phyloP scores from a whole-genome alignment of 1,140 invertebrate species.

The Drosophila athabasca region DNA sequence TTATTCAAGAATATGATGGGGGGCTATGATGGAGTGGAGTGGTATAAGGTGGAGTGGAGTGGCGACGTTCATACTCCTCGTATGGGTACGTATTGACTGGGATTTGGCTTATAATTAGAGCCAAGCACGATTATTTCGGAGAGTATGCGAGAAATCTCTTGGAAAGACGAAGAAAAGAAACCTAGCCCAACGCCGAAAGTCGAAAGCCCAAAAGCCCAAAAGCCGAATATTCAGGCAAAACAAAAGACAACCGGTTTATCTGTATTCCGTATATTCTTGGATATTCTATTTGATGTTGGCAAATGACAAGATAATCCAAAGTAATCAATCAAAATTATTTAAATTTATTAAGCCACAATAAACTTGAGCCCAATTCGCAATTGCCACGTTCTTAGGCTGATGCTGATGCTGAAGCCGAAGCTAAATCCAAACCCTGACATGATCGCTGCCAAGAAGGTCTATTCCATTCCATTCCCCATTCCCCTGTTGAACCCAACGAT shows the following conservation, averaged over 20 bases:
- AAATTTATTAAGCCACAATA: slow-evolving; percentile 83
- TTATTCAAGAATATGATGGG: too few relatives aligned
- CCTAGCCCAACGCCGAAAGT: slow-evolving; percentile 34
- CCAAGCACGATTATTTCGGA: slow-evolving; percentile 64
- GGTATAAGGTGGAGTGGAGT: too few relatives aligned
- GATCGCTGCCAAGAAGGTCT: slow-evolving; percentile 11
- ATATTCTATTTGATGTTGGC: slow-evolving; percentile 83
- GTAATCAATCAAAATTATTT: slow-evolving; percentile 84
- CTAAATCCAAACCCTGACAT: slow-evolving; percentile 22
- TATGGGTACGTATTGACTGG: slow-evolving; percentile 15
- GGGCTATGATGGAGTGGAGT: too few relatives aligned
- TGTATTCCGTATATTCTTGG: slow-evolving; percentile 63
- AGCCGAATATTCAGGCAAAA: slow-evolving; percentile 68
- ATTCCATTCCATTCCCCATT: slow-evolving; percentile 13
- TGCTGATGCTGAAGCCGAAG: neutral
- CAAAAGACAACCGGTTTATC: slow-evolving; percentile 79
- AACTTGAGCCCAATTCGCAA: slow-evolving; percentile 76
- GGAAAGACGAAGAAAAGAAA: slow-evolving; percentile 56
- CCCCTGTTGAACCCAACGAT: slow-evolving; percentile 29
- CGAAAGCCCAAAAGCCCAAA: slow-evolving; percentile 29
- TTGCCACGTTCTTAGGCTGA: slow-evolving; percentile 65
- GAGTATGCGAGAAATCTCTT: slow-evolving; percentile 65
- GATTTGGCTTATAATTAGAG: slow-evolving; percentile 59
- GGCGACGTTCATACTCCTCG: slow-evolving; percentile 5
- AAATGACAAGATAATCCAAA: slow-evolving; percentile 84